These are phyloP conservation scores for Hirtodrosophila trivittata DNA, from an alignment of 2,888 invertebrate genomes.

Conservation along the genomic window DNA sequence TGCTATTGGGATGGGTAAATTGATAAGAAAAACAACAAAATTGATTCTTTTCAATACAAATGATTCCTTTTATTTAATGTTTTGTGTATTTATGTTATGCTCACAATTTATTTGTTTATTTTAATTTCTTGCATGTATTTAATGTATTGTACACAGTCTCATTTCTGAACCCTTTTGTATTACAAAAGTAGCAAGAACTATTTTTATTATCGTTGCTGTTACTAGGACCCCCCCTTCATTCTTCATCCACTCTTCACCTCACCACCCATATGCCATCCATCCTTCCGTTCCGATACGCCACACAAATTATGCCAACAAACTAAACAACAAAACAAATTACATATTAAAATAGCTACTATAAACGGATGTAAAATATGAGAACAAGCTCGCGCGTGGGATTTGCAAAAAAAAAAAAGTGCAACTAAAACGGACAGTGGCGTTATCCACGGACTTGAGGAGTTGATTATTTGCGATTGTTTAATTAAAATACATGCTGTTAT, in stretches of 20 bases:
- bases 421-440: constrained; percentile 10
- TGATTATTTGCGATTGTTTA: constrained; percentile 23
- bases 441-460: constrained; percentile 18
- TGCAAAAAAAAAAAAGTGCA: constrained; percentile 19
- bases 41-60: constrained; percentile 54
- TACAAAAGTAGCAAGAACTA: constrained; percentile 76
- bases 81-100: constrained; percentile 62
- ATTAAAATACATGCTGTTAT: constrained; percentile 32
- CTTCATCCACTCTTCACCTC: not conserved
- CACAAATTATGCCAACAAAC: constrained; percentile 53
- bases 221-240: constrained; percentile 33
- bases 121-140: constrained; percentile 66
- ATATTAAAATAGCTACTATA: constrained; percentile 43
- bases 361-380: constrained; percentile 31
- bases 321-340: constrained; percentile 66
- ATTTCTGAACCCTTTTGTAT: constrained; percentile 72
- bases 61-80: constrained; percentile 54
- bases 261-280: not conserved
- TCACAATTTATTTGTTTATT: constrained; percentile 56
- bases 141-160: constrained; percentile 76
- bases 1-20: too few species aligned
- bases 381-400: constrained; percentile 10
- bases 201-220: constrained; percentile 43
- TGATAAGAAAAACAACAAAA: too few species aligned
- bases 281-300: constrained; percentile 17